phyloP scores from a whole-genome alignment of 2,113 vertebrate genomes.

The Scolopax mira region DNA sequence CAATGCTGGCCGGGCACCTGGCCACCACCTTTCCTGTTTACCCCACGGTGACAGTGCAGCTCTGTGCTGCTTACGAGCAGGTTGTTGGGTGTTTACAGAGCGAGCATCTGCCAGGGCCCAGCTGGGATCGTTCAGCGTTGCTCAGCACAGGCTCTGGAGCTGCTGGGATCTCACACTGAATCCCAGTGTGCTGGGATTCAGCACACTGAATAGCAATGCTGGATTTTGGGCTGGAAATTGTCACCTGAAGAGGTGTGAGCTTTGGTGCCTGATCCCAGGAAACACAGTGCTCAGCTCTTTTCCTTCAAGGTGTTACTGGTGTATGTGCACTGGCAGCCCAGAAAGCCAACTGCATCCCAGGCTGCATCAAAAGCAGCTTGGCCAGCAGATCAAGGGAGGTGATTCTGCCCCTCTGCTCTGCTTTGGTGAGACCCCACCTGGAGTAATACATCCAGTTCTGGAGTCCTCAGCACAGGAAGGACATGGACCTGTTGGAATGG shows the following conservation, averaged over 20 bases:
- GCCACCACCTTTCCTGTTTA: conserved; percentile 61
- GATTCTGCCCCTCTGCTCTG: too few species aligned
- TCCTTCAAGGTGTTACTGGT: not conserved
- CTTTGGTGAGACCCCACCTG: too few species aligned
- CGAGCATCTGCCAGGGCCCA: not conserved
- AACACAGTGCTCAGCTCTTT: not conserved
- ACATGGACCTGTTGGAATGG: too few species aligned
- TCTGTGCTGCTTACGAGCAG: not conserved
- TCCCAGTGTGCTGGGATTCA: too few species aligned
- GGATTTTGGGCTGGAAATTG: not conserved
- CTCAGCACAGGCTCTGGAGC: not conserved
- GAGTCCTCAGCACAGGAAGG: too few species aligned
- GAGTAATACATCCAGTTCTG: too few species aligned
- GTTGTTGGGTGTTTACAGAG: not conserved
- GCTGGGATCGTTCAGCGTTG: not conserved
- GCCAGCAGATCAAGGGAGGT: too few species aligned
- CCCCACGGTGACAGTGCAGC: not conserved
- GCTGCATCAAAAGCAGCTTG: too few species aligned
- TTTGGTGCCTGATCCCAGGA: not conserved
- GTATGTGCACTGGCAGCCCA: not conserved
- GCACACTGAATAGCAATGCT: not conserved
- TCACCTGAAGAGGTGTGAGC: not conserved
- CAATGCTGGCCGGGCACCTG: not conserved
- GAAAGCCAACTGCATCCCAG: too few species aligned
- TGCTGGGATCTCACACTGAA: not conserved